Percentiles rank a stretch among this genome's conserved stretches.
Evolutionary conservation across 1,140 invertebrate species (phyloP).

Genomic region (Heterodera carotae): DNA sequence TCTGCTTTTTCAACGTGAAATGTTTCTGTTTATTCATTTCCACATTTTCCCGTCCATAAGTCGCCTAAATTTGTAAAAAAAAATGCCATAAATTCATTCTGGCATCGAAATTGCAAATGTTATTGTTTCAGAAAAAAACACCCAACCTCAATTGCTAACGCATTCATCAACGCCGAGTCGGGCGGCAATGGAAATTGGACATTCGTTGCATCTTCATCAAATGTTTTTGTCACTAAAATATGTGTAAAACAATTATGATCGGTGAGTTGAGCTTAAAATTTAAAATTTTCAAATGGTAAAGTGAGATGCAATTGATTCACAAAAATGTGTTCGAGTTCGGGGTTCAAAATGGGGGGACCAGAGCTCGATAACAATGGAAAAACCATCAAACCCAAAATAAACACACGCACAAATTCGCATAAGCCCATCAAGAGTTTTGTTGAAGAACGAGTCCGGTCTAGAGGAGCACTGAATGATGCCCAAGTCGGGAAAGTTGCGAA

Average conservation of each 20-base stretch:
- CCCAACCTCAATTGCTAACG: constrained; percentile 38
- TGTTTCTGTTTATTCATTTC: constrained; percentile 32
- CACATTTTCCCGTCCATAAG: neutral
- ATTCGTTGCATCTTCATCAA: constrained; percentile 27
- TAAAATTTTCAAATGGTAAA: no score
- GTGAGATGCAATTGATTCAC: no score
- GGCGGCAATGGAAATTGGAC: constrained; percentile 37
- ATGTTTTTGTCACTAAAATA: neutral
- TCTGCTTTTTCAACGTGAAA: constrained; percentile 39
- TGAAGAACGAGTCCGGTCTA: constrained; percentile 41
- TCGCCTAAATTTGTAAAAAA: neutral
- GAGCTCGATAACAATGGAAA: neutral
- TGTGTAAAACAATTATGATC: constrained; percentile 13
- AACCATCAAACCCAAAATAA: neutral
- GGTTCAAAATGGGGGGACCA: no score
- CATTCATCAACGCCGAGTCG: constrained; percentile 39
- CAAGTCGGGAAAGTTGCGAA: constrained; percentile 38
- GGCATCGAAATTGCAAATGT: no score
- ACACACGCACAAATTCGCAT: constrained; percentile 32
- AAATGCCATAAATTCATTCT: neutral
- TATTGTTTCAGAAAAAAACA: constrained; percentile 17
- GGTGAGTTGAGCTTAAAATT: neutral
- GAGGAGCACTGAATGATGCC: constrained; percentile 41
- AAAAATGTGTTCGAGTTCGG: no score
- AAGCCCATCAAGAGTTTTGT: constrained; percentile 40